phyloP scores from a whole-genome alignment of 1,140 invertebrate species.

The Drosophila elegans region DNA sequence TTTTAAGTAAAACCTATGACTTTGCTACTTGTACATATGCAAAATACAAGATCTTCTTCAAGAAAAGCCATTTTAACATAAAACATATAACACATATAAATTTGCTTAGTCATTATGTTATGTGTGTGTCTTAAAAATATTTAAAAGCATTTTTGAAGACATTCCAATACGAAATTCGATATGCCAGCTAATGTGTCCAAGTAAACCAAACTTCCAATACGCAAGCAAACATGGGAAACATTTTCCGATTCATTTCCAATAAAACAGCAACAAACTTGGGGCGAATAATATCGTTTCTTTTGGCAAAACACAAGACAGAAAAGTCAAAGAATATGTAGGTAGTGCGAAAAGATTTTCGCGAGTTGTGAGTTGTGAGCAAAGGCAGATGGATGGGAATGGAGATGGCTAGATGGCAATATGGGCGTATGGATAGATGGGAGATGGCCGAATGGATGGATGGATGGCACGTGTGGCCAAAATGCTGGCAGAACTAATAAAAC shows the following conservation, averaged over 20 bases:
- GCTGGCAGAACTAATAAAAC: conserved; percentile 76
- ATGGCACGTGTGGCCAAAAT: conserved; percentile 79
- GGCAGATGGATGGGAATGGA: conserved; percentile 11
- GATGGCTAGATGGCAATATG: neutral
- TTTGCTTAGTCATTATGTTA: neutral
- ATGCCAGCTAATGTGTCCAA: conserved; percentile 19
- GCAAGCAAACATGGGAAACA: conserved; percentile 24
- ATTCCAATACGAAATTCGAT: conserved; percentile 38
- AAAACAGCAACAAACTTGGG: conserved; percentile 39
- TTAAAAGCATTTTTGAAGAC: conserved; percentile 36
- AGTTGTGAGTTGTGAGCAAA: conserved; percentile 14
- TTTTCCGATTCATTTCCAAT: conserved; percentile 30
- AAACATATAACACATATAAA: too few relatives aligned
- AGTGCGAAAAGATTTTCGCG: conserved; percentile 42
- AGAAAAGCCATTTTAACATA: too few relatives aligned
- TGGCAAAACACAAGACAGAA: conserved; percentile 19
- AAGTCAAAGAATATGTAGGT: conserved; percentile 29
- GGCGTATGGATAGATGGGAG: conserved; percentile 7
- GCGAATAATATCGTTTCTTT: conserved; percentile 72
- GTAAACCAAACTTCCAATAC: conserved; percentile 19
- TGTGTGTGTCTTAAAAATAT: neutral
- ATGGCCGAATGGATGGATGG: conserved; percentile 58
- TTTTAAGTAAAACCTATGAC: too few relatives aligned
- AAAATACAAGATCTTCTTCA: too few relatives aligned
- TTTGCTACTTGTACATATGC: too few relatives aligned